Percentiles rank a stretch among this genome's conserved stretches.
phyloP scores from a whole-genome alignment of 2,797 vertebrate species.

The Scolopax bukidnonensis region DNA sequence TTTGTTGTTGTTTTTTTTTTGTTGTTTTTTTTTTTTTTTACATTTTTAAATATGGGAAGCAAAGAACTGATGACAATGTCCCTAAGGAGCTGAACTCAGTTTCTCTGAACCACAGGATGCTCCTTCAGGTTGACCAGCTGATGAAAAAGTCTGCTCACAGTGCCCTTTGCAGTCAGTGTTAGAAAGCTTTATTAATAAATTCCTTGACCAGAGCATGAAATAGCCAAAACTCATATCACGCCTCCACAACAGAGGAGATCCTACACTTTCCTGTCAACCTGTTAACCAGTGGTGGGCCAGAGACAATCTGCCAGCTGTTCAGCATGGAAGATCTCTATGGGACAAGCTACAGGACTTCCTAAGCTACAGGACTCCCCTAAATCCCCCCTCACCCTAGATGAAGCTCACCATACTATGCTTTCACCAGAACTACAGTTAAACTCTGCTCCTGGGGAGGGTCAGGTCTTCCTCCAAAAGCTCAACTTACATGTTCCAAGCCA shows the following conservation, averaged over 20 bases:
- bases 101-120: not conserved
- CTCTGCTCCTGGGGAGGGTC: not conserved
- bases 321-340: not conserved
- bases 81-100: not conserved
- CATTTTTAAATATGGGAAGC: not conserved
- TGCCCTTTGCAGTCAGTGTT: not conserved
- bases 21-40: not conserved
- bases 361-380: not conserved
- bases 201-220: not conserved
- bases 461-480: not conserved
- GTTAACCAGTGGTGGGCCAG: not conserved
- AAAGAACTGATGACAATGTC: not conserved
- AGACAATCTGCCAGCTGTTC: not conserved
- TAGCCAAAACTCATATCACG: accelerated
- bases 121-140: not conserved
- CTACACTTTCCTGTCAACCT: not conserved
- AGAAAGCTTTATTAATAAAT: not conserved
- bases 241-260: not conserved
- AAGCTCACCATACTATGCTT: not conserved
- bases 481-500: conserved; percentile 82
- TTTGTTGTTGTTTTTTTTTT: not conserved
- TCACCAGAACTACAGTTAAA: not conserved
- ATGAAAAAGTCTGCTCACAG: not conserved
- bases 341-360: not conserved
- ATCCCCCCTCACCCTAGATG: not conserved